phyloP scores from a whole-genome alignment of 2,797 vertebrate species.

The Esox lucius region DNA sequence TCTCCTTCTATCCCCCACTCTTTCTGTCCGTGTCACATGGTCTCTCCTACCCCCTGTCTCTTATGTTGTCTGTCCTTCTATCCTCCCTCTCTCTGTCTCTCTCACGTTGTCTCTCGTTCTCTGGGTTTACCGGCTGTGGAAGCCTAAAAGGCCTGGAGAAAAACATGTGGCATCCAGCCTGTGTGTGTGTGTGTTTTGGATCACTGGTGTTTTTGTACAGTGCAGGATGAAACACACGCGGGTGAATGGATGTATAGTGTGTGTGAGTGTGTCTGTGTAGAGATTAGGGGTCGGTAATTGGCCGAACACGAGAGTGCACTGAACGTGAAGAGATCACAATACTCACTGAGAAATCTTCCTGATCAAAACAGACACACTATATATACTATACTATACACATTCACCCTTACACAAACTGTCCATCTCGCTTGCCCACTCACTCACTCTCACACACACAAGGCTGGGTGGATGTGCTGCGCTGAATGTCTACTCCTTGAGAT shows the following conservation, averaged over 20 bases:
- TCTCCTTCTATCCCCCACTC: neutral
- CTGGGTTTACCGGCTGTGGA: constrained; percentile 35
- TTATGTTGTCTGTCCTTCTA: neutral
- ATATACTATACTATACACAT: too few species aligned
- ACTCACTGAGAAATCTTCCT: neutral
- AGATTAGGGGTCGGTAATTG: constrained; percentile 27
- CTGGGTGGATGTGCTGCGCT: neutral
- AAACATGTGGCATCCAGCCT: constrained; percentile 62
- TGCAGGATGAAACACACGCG: too few species aligned
- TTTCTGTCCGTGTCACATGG: neutral
- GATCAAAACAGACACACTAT: neutral
- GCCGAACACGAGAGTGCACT: constrained; percentile 25
- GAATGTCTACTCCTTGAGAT: neutral
- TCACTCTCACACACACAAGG: neutral
- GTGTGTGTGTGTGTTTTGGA: constrained; percentile 61
- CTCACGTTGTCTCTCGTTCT: constrained; percentile 40
- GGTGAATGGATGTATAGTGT: neutral
- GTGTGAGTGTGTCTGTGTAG: constrained; percentile 19
- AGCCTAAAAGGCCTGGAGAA: constrained; percentile 60
- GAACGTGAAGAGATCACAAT: constrained; percentile 36
- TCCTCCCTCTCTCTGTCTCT: constrained; percentile 4
- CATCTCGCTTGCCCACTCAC: too few species aligned
- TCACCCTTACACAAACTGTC: too few species aligned
- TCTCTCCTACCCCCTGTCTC: neutral
- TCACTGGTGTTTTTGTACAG: constrained; percentile 66